These are phyloP conservation scores for Rosalia funebris DNA, from an alignment of 2,888 invertebrate species.

Conservation along the genomic window DNA sequence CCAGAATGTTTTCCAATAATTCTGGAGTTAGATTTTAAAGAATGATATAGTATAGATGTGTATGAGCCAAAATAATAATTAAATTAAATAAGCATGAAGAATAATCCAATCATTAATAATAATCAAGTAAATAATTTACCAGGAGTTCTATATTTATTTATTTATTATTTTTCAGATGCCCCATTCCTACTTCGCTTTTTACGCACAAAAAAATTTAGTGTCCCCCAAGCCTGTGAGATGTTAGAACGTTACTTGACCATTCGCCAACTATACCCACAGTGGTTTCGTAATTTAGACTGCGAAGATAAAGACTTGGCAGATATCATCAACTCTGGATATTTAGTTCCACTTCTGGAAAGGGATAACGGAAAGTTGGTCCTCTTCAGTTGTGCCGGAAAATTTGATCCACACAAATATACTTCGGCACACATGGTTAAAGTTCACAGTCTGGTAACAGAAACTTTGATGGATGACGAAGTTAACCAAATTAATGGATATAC, in stretches of 20 bases:
- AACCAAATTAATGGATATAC: slow-evolving; percentile 86
- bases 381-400: slow-evolving; percentile 79
- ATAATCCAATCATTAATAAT: too few species aligned
- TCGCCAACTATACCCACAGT: slow-evolving; percentile 84
- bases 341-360: slow-evolving; percentile 78
- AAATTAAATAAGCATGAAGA: too few species aligned
- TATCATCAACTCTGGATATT: slow-evolving; percentile 82
- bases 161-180: slow-evolving; percentile 71
- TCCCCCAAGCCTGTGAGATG: slow-evolving; percentile 87
- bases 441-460: slow-evolving; percentile 86
- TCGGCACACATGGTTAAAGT: slow-evolving; percentile 86
- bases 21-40: too few species aligned
- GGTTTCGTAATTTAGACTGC: slow-evolving; percentile 85
- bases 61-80: too few species aligned
- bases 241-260: slow-evolving; percentile 87
- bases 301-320: slow-evolving; percentile 82
- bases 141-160: too few species aligned
- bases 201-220: slow-evolving; percentile 87
- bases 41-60: too few species aligned
- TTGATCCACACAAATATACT: slow-evolving; percentile 67
- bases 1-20: background rate
- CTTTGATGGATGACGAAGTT: slow-evolving; percentile 85
- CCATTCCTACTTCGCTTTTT: slow-evolving; percentile 86
- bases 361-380: slow-evolving; percentile 79
- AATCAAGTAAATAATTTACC: too few species aligned